These are phyloP conservation scores for Petrolisthes cinctipes DNA, from an alignment of 2,888 invertebrate species.

Conservation along the genomic window DNA sequence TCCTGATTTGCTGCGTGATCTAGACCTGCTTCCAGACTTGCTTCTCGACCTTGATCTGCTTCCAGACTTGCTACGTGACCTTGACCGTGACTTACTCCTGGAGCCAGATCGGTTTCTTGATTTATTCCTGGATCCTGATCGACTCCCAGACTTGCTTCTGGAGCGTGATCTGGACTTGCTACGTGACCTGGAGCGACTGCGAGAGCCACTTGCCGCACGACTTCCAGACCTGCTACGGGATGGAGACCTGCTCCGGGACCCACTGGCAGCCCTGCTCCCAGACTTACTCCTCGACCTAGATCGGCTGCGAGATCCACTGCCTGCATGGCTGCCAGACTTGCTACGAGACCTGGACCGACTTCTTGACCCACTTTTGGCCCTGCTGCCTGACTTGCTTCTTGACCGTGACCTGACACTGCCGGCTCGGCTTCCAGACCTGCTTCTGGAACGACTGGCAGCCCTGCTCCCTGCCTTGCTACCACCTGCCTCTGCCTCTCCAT, in stretches of 20 bases:
- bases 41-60: conserved; percentile 31
- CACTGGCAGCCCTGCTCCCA: conserved; percentile 41
- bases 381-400: conserved; percentile 42
- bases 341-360: conserved; percentile 42
- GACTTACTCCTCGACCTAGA: conserved; percentile 41
- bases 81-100: conserved; percentile 52
- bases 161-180: conserved; percentile 36
- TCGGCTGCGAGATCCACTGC: conserved; percentile 46
- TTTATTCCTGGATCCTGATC: conserved; percentile 37
- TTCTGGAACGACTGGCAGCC: conserved; percentile 36
- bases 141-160: conserved; percentile 42
- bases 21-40: conserved; percentile 25
- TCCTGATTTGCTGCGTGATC: conserved; percentile 48
- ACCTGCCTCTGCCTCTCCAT: conserved; percentile 44
- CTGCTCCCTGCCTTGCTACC: conserved; percentile 20
- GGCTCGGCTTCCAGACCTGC: conserved; percentile 32
- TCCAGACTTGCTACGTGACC: conserved; percentile 31
- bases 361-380: conserved; percentile 14
- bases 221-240: conserved; percentile 38
- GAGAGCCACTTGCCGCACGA: conserved; percentile 47
- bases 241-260: conserved; percentile 32
- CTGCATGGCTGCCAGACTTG: conserved; percentile 43
- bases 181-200: conserved; percentile 46
- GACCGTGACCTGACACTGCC: conserved; percentile 27
- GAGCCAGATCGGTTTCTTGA: conserved; percentile 49